Percentiles rank a stretch among this genome's conserved stretches.
These are phyloP conservation scores for Tachycineta bicolor DNA, from an alignment of 2,113 vertebrate species.

Conservation along the genomic window DNA sequence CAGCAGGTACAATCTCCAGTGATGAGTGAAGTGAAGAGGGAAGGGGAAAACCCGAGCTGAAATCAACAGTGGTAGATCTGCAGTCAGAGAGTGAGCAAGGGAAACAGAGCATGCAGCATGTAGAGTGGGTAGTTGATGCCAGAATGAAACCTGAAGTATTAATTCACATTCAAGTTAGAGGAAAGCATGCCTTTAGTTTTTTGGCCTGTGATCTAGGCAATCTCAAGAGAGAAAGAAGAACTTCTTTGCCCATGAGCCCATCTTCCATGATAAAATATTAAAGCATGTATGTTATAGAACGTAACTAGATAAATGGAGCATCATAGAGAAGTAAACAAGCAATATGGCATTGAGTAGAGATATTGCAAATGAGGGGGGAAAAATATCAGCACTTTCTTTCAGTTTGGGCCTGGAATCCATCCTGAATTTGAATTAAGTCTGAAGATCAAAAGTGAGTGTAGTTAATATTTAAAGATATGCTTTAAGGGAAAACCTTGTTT, in stretches of 20 bases:
- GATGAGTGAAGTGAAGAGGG: background rate
- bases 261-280: conserved; percentile 11
- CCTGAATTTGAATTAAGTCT: conserved; percentile 39
- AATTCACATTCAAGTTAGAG: background rate
- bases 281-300: background rate
- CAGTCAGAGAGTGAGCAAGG: background rate
- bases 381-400: background rate
- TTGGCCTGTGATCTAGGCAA: background rate
- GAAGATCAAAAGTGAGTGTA: conserved; percentile 41
- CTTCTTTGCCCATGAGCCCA: background rate
- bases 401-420: background rate
- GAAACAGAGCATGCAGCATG: background rate
- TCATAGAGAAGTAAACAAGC: conserved; percentile 48
- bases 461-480: conserved; percentile 56
- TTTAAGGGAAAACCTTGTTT: conserved; percentile 18
- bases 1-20: background rate
- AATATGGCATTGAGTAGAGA: background rate
- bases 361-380: background rate
- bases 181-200: background rate
- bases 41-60: background rate
- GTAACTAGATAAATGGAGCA: conserved; percentile 40
- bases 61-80: background rate
- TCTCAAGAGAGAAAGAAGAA: background rate
- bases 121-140: background rate
- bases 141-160: background rate